Evolutionary conservation across 2,797 vertebrate genomes (phyloP).

Genomic region (Prionace glauca): DNA sequence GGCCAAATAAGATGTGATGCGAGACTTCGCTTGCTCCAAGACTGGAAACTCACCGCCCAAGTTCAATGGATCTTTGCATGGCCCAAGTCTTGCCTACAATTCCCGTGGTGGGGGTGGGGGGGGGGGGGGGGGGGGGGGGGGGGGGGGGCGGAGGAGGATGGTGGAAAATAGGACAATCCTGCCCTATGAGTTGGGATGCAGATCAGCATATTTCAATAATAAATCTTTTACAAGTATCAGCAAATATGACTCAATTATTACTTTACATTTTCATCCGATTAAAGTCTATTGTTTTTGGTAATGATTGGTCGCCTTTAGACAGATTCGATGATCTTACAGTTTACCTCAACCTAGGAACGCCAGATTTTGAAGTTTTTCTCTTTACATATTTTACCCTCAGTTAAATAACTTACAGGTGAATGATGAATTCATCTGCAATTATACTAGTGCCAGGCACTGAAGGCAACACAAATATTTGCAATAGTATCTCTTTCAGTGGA

Average conservation of each 20-base stretch:
- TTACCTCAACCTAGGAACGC: background rate
- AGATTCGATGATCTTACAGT: background rate
- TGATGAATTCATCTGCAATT: background rate
- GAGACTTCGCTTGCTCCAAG: too few species aligned
- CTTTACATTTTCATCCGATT: background rate
- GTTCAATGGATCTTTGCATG: too few species aligned
- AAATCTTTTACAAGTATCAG: background rate
- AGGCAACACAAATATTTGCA: background rate
- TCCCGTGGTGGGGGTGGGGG: too few species aligned
- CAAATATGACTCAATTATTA: background rate
- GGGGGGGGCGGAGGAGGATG: too few species aligned
- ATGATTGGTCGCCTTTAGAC: too few species aligned
- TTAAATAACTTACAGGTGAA: conserved; percentile 9
- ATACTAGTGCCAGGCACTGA: background rate
- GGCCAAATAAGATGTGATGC: background rate
- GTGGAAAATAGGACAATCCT: too few species aligned
- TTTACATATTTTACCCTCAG: background rate
- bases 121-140: too few species aligned
- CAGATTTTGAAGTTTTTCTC: background rate
- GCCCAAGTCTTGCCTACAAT: too few species aligned
- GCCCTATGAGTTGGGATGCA: background rate
- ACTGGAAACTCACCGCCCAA: too few species aligned
- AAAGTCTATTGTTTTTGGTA: background rate
- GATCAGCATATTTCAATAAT: background rate
- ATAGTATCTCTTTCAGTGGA: background rate